Conservation (phyloP, 2,797 vertebrate genomes). For the Threskiornis aethiopicus region DNA sequence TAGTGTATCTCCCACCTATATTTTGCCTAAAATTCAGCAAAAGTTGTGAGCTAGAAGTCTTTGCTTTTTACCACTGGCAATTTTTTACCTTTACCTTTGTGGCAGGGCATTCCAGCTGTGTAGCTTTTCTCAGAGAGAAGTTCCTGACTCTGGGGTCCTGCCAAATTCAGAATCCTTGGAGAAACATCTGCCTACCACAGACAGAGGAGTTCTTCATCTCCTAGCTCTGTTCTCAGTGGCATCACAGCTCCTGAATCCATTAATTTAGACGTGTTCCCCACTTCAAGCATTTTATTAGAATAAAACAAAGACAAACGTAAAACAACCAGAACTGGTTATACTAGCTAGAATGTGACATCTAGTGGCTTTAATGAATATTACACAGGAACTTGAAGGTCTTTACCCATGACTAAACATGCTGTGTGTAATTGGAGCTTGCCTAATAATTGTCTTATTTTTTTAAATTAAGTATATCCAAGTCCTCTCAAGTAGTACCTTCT, state of each 20-base stretch:
- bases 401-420: neutral
- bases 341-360: conserved; percentile 54
- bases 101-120: neutral
- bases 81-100: neutral
- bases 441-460: neutral
- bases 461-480: neutral
- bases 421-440: neutral
- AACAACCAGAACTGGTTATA: neutral
- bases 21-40: neutral
- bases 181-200: neutral
- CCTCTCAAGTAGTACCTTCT: neutral
- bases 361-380: conserved; percentile 42
- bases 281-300: neutral
- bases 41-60: neutral
- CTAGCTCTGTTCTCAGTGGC: neutral
- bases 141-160: neutral
- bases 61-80: neutral
- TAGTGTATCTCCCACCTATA: neutral
- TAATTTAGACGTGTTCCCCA: neutral
- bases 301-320: fast-evolving
- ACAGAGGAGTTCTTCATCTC: neutral
- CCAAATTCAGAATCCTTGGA: neutral
- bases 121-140: neutral
- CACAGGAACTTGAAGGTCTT: neutral
- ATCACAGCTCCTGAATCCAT: neutral